phyloP scores from a whole-genome alignment of 2,888 invertebrate species.

The Diplazon laetatorius region DNA sequence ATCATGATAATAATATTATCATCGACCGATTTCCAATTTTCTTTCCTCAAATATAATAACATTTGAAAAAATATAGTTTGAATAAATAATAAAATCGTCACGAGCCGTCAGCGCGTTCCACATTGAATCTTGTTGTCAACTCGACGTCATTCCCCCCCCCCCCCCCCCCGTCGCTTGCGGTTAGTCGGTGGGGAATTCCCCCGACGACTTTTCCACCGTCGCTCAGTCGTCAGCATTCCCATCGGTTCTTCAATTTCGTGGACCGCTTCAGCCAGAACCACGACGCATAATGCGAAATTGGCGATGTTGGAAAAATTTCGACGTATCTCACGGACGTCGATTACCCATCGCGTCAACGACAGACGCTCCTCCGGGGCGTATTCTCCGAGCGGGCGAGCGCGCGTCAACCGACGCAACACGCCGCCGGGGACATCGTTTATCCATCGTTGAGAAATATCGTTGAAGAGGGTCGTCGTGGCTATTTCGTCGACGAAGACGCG shows the following conservation, averaged over 20 bases:
- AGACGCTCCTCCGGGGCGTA: constrained; percentile 45
- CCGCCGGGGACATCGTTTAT: constrained; percentile 32
- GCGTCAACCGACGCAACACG: constrained; percentile 26
- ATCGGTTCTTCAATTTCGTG: constrained; percentile 54
- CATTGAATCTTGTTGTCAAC: background rate
- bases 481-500: background rate
- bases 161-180: too few relatives aligned
- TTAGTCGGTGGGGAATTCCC: constrained; percentile 8
- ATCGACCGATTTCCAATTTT: too few relatives aligned
- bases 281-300: constrained; percentile 55
- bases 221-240: background rate
- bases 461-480: background rate
- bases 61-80: too few relatives aligned
- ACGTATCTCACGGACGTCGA: constrained; percentile 54
- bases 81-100: too few relatives aligned
- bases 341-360: constrained; percentile 62
- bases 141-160: background rate
- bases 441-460: constrained; percentile 19
- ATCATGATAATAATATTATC: too few relatives aligned
- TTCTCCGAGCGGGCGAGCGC: constrained; percentile 31
- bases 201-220: background rate
- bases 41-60: too few relatives aligned
- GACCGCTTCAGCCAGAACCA: constrained; percentile 55
- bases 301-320: constrained; percentile 27
- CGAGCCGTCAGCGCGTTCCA: background rate